These are phyloP conservation scores for Branchellion lobata DNA, from an alignment of 2,888 invertebrate species.

Conservation along the genomic window DNA sequence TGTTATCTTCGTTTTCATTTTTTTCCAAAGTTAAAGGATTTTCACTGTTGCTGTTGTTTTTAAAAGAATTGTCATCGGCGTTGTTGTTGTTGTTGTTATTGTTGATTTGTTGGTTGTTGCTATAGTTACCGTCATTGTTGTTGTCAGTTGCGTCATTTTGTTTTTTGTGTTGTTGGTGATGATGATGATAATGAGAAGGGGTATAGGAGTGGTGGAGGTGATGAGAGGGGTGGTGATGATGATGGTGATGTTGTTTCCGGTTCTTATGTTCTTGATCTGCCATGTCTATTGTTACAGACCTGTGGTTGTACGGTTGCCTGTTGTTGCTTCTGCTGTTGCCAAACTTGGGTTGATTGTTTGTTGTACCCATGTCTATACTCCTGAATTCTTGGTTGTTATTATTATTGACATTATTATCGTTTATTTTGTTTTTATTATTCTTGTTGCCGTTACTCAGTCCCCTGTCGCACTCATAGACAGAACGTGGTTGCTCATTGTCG, in stretches of 20 bases:
- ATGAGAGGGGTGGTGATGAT: background rate
- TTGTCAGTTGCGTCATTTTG: background rate
- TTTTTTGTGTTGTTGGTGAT: background rate
- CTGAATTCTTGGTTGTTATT: background rate
- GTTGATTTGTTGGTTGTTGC: background rate
- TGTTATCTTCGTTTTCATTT: too few species aligned
- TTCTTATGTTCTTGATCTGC: conserved; percentile 1
- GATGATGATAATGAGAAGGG: conserved; percentile 6
- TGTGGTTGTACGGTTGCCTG: too few species aligned
- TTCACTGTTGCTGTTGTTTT: background rate
- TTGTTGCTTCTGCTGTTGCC: too few species aligned
- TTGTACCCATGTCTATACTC: background rate
- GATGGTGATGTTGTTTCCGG: background rate
- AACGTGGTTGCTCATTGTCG: too few species aligned
- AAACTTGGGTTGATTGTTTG: too few species aligned
- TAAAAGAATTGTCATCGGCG: background rate
- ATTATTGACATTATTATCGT: background rate
- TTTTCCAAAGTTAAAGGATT: too few species aligned
- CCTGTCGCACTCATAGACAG: too few species aligned
- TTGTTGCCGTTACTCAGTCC: too few species aligned
- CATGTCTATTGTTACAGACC: background rate
- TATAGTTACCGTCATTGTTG: background rate
- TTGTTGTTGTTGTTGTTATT: background rate
- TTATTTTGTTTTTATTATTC: too few species aligned
- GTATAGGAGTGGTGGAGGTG: background rate